Percentiles rank a stretch among this genome's conserved stretches.
Conservation (phyloP, 2,113 vertebrate genomes). For the Pardalotus punctatus region DNA sequence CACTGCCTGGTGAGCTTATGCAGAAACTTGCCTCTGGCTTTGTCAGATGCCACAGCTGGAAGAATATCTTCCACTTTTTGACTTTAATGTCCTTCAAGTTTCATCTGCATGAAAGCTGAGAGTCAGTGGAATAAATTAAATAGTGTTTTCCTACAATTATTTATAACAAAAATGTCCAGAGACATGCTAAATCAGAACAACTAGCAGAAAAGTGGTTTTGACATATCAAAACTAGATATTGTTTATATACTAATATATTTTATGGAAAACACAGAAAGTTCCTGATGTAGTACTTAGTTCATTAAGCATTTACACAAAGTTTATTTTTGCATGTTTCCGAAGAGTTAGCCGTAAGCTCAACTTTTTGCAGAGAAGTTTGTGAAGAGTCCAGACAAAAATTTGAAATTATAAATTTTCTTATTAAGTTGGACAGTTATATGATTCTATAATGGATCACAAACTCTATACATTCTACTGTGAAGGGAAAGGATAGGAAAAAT, state of each 20-base stretch:
- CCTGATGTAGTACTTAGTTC: background rate
- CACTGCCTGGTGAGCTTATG: background rate
- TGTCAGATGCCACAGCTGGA: slow-evolving; percentile 34
- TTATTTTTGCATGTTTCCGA: background rate
- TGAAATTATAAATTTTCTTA: background rate
- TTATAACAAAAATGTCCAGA: background rate
- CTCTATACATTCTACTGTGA: rapidly evolving
- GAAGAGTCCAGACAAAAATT: rapidly evolving
- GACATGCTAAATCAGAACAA: background rate
- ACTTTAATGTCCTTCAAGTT: background rate
- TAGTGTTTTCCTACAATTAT: background rate
- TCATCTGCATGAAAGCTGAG: background rate
- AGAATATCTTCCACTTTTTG: slow-evolving; percentile 30
- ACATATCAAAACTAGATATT: background rate
- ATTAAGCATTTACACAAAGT: background rate
- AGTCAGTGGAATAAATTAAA: background rate
- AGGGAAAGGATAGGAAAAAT: background rate
- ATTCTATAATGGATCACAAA: background rate
- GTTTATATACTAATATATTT: background rate
- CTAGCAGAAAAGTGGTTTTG: background rate
- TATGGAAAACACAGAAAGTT: background rate
- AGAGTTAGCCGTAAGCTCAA: background rate
- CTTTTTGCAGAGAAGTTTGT: background rate
- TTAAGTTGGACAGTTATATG: background rate
- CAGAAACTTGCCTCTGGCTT: slow-evolving; percentile 42